Conservation (phyloP, 2,797 vertebrate species). For the Trachurus trachurus region DNA sequence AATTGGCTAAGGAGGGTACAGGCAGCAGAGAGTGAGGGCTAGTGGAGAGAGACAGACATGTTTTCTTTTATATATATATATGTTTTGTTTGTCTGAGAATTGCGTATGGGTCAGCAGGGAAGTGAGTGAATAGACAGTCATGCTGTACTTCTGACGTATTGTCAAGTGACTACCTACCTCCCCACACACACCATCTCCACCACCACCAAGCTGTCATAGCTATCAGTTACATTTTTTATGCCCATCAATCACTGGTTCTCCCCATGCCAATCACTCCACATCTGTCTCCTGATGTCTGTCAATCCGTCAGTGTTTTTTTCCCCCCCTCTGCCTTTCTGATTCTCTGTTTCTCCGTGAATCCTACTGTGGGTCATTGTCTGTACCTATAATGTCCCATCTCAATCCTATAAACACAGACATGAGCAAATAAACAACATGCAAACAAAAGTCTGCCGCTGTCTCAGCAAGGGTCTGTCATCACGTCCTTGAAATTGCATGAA, state of each 20-base stretch:
- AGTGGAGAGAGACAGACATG: conserved; percentile 3
- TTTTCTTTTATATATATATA: neutral
- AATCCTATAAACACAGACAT: conserved; percentile 28
- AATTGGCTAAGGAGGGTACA: conserved; percentile 39
- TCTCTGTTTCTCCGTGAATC: conserved; percentile 40
- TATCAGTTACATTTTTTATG: conserved; percentile 73
- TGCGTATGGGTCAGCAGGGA: conserved; percentile 50
- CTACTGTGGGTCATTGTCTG: conserved; percentile 41
- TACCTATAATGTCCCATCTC: conserved; percentile 30
- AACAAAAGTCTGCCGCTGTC: conserved; percentile 6
- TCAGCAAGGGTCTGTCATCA: conserved; percentile 18
- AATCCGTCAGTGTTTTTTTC: conserved; percentile 38
- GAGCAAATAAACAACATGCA: conserved; percentile 14
- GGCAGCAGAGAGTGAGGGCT: conserved; percentile 24
- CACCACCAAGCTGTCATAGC: conserved; percentile 67
- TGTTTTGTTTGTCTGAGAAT: conserved; percentile 21
- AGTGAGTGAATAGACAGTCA: conserved; percentile 45
- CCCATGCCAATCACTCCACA: conserved; percentile 68
- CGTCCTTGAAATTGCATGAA: conserved; percentile 39
- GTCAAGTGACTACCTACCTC: conserved; percentile 49
- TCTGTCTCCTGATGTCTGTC: conserved; percentile 62
- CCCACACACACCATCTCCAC: conserved; percentile 28
- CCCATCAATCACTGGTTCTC: conserved; percentile 71
- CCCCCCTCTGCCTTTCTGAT: conserved; percentile 8
- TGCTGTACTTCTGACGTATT: conserved; percentile 59